Evolutionary conservation across 2,888 invertebrate genomes (phyloP), one percentile per base, ranked within the genome.

Genomic region (Pantelozetes paolii): DNA sequence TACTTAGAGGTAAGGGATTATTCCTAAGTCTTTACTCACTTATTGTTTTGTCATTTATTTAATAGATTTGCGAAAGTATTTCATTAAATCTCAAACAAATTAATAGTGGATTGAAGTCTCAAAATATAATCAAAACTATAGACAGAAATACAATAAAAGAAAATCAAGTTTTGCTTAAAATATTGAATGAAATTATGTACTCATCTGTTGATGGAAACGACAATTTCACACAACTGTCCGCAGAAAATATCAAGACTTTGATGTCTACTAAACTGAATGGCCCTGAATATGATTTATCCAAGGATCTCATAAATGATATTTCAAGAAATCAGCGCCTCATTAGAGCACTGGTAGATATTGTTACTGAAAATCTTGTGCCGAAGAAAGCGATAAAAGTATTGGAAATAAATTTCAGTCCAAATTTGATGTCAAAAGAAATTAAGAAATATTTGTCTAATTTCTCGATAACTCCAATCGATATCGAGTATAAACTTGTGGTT

Each of bases 331-430:
- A 79, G 73, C 42, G 78, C 3, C 75, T 79, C 15, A 76, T 84
- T 26, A 81, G 82, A 75, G 79, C 82, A 8, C 80, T 81, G 74
- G 81, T 92, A 72, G 92, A 94, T 81, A 83, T 90, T 13, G 88
- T 89, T 30, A 82, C 89, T 42, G 94, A 94, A 84, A 95, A 94
- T 82, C 84, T 85, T 54, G 86, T 88, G 15, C 82, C 88, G 3
- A 90, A 89, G 5, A 90, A 20, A 80, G 80, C 89, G 80, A 82
- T 94, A n/a, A 91, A 90, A 82, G 84, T 88, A 20, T 84, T 86
- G n/a, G 94, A 95, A 85, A 83, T 88, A 9, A 86, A 77, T 32
- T 73, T 75, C 11, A 71, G 74, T 3, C 78, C 78, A 20, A 13
- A 59, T 40, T 62, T 74, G 18, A 32, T 78, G 6, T 48, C 57